These are phyloP conservation scores for Pardalotus punctatus DNA, from an alignment of 2,113 vertebrate species.

Conservation along the genomic window DNA sequence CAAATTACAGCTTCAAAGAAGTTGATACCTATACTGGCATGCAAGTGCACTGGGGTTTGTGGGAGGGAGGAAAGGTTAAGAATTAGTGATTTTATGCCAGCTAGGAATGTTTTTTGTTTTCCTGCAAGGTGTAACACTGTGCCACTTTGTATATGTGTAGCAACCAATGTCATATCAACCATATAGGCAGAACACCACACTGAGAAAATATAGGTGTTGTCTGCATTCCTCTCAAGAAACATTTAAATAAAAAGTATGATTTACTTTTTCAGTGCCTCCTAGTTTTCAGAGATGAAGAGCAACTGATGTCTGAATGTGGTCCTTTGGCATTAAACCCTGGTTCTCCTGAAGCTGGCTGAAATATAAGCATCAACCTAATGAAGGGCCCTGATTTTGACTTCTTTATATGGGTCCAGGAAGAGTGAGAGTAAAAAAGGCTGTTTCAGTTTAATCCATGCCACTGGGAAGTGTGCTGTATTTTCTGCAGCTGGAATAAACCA, in stretches of 20 bases:
- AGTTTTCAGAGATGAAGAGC: neutral
- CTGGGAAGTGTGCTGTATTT: neutral
- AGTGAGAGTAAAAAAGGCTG: neutral
- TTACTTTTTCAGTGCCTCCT: neutral
- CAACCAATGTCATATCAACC: neutral
- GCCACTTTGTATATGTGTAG: neutral
- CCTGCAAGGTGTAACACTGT: neutral
- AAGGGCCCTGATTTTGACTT: neutral
- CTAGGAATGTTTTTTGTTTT: neutral
- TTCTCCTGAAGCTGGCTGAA: neutral
- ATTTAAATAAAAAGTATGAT: neutral
- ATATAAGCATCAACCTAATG: neutral
- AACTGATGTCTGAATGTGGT: neutral
- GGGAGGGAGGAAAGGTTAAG: neutral
- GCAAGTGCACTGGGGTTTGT: neutral
- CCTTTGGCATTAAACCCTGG: neutral
- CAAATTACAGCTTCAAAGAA: neutral
- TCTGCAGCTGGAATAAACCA: neutral
- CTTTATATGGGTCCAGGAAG: neutral
- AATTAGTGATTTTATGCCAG: neutral
- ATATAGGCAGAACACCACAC: neutral
- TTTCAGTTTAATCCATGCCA: neutral
- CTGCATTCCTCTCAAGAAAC: neutral
- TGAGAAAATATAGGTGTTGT: neutral
- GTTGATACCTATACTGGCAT: neutral